A percentile compares a stretch with the other conserved stretches of the same genome.
Conservation (phyloP, 2,113 vertebrate species). For the Leptosomus discolor region DNA sequence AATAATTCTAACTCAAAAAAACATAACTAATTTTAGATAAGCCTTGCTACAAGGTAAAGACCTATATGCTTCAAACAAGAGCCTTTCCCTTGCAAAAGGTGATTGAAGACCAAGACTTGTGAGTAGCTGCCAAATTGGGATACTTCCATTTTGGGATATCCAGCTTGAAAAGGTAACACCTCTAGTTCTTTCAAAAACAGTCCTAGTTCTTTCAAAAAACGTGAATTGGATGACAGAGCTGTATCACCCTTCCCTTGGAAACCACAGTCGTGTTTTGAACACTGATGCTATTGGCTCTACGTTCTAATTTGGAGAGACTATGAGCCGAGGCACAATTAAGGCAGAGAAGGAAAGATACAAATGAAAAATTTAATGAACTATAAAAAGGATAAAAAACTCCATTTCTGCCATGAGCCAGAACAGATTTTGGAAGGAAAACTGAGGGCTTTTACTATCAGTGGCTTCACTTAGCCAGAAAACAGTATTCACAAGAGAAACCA, state of each 20-base stretch:
- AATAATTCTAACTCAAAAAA: not conserved
- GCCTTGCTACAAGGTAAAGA: not conserved
- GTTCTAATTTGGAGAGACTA: not conserved
- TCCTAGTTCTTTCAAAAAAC: not conserved
- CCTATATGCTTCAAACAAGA: not conserved
- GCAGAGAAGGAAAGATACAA: not conserved
- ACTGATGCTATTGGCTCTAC: not conserved
- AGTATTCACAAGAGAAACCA: not conserved
- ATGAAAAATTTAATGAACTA: not conserved
- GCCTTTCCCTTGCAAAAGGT: not conserved
- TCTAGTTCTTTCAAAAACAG: not conserved
- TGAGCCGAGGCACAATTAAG: not conserved
- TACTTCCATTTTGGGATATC: not conserved
- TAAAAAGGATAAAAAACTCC: not conserved
- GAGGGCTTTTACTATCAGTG: not conserved
- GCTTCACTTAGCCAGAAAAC: not conserved
- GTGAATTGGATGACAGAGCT: not conserved
- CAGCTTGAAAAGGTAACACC: not conserved
- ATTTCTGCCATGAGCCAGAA: not conserved
- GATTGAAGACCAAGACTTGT: not conserved
- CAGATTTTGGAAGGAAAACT: not conserved
- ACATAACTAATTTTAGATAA: rapidly evolving
- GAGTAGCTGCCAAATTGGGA: not conserved
- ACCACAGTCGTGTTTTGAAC: not conserved
- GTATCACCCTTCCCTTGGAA: not conserved